These are phyloP conservation scores for Drosophila infuscata DNA, from an alignment of 2,888 invertebrate species.

Conservation along the genomic window DNA sequence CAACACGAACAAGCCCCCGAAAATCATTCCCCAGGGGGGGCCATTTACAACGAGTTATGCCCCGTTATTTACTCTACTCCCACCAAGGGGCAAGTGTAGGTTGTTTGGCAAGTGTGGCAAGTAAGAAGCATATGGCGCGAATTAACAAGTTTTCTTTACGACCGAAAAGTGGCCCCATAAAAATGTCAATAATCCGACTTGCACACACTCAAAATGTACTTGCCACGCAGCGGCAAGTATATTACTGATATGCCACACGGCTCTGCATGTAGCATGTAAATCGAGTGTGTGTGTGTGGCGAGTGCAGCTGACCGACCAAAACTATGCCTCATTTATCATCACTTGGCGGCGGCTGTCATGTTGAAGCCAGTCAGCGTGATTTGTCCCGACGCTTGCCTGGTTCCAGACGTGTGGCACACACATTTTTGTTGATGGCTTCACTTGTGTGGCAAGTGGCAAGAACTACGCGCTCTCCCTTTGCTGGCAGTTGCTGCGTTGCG, in stretches of 20 bases:
- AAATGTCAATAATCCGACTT: slow-evolving; percentile 68
- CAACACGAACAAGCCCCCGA: slow-evolving; percentile 7
- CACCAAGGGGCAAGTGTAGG: slow-evolving; percentile 4
- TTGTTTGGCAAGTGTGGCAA: background rate
- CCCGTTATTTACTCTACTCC: slow-evolving; percentile 31
- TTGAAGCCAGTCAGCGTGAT: slow-evolving; percentile 68
- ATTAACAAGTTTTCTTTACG: slow-evolving; percentile 71
- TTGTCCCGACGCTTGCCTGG: slow-evolving; percentile 57
- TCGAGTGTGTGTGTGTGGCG: slow-evolving; percentile 23
- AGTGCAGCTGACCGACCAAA: slow-evolving; percentile 67
- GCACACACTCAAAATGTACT: slow-evolving; percentile 13
- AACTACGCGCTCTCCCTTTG: background rate
- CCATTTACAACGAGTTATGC: slow-evolving; percentile 40
- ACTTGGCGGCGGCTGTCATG: slow-evolving; percentile 64
- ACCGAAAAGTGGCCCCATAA: slow-evolving; percentile 62
- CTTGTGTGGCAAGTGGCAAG: slow-evolving; percentile 16
- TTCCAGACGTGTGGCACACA: background rate
- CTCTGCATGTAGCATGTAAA: slow-evolving; percentile 26
- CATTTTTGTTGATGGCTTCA: slow-evolving; percentile 39
- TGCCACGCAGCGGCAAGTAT: slow-evolving; percentile 20
- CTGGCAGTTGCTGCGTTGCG: slow-evolving; percentile 3
- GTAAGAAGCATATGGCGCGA: slow-evolving; percentile 57
- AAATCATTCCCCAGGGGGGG: slow-evolving; percentile 40
- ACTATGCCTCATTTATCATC: slow-evolving; percentile 71
- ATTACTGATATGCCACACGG: slow-evolving; percentile 66